phyloP scores from a whole-genome alignment of 2,113 vertebrate species.

The Anarrhichthys ocellatus region DNA sequence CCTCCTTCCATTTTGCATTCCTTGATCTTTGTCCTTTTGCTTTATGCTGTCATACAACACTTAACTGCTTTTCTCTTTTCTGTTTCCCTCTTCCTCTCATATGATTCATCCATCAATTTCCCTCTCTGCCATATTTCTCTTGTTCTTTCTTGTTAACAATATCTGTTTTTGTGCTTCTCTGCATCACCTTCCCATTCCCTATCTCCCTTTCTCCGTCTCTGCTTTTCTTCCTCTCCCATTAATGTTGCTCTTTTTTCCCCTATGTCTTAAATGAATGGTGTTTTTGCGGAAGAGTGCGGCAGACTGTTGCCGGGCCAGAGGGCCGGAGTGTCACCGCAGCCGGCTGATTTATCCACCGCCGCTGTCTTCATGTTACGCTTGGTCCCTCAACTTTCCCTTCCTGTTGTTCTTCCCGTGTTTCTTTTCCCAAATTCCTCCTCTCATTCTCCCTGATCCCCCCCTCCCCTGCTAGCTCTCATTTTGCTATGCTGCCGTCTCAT shows the following conservation, averaged over 20 bases:
- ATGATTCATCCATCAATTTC: slow-evolving; percentile 5
- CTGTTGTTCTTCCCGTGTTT: slow-evolving; percentile 86
- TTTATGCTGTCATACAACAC: slow-evolving; percentile 28
- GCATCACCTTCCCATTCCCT: slow-evolving; percentile 29
- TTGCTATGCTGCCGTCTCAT: slow-evolving; percentile 49
- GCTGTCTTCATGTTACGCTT: slow-evolving; percentile 84
- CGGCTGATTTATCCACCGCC: slow-evolving; percentile 82
- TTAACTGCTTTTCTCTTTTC: slow-evolving; percentile 11
- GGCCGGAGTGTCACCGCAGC: slow-evolving; percentile 73
- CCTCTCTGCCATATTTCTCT: background rate
- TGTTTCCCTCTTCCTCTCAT: slow-evolving; percentile 8
- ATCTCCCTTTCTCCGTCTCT: slow-evolving; percentile 45
- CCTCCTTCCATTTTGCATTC: slow-evolving; percentile 70
- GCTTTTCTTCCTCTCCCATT: slow-evolving; percentile 29
- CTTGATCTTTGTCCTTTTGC: slow-evolving; percentile 67
- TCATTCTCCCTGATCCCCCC: slow-evolving; percentile 58
- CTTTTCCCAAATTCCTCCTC: slow-evolving; percentile 79
- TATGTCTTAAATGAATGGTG: slow-evolving; percentile 76
- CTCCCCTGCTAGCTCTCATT: slow-evolving; percentile 43
- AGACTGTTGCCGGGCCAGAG: slow-evolving; percentile 63
- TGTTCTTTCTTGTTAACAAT: slow-evolving; percentile 19
- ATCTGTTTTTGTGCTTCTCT: slow-evolving; percentile 35
- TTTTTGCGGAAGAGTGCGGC: slow-evolving; percentile 81
- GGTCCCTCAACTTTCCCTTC: slow-evolving; percentile 82
- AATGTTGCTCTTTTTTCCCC: slow-evolving; percentile 50